These are phyloP conservation scores for Prosapia bicincta DNA, from an alignment of 2,888 invertebrate genomes.

Conservation along the genomic window DNA sequence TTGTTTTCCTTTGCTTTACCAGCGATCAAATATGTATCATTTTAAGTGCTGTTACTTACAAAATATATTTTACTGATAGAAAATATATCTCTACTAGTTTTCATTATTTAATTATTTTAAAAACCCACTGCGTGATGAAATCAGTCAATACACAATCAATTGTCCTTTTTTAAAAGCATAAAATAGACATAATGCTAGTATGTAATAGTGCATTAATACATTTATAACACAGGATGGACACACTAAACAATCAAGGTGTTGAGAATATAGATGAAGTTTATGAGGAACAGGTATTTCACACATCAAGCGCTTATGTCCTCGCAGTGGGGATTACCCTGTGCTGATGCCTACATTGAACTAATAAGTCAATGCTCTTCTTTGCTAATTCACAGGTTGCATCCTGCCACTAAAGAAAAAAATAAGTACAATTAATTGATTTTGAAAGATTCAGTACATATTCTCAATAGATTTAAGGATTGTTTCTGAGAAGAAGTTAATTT, in stretches of 20 bases:
- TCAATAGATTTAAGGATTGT: too few relatives aligned
- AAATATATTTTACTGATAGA: constrained; percentile 25
- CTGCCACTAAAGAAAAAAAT: not conserved
- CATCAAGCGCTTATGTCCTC: not conserved
- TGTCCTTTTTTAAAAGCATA: not conserved
- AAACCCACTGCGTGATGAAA: not conserved
- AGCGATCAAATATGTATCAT: not conserved
- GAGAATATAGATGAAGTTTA: not conserved
- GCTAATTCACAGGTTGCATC: not conserved
- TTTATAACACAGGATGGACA: not conserved
- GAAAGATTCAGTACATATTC: too few relatives aligned
- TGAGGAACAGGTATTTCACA: not conserved
- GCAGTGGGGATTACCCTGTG: not conserved
- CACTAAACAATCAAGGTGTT: not conserved
- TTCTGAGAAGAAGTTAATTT: too few relatives aligned
- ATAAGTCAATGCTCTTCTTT: not conserved
- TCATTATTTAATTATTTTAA: not conserved
- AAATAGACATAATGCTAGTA: not conserved
- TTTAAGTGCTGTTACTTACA: constrained; percentile 9
- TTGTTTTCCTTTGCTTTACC: not conserved
- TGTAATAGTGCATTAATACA: not conserved
- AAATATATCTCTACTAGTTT: constrained; percentile 22
- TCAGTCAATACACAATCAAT: not conserved
- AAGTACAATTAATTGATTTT: too few relatives aligned
- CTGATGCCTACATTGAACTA: not conserved